Conservation (phyloP, 2,888 invertebrate species). For the Scaptomyza caliginosa region DNA sequence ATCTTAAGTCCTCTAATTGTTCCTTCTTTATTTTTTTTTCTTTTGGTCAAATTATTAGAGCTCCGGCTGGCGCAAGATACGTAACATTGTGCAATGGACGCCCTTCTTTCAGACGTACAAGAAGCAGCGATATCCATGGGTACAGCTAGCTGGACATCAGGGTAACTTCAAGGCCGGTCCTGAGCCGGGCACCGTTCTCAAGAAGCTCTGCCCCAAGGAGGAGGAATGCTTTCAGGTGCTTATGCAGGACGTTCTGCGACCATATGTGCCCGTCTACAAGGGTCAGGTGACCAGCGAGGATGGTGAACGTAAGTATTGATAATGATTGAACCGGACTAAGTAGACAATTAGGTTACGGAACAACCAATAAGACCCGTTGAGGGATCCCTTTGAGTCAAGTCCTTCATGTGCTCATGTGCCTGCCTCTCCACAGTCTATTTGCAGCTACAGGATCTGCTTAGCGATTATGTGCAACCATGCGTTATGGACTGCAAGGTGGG, state of each 20-base stretch:
- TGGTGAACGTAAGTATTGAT: conserved; percentile 87
- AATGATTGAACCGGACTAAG: neutral
- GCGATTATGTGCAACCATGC: conserved; percentile 95
- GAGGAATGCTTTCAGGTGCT: conserved; percentile 92
- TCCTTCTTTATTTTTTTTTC: neutral
- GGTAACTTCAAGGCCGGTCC: conserved; percentile 97
- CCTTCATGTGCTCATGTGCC: neutral
- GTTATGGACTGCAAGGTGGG: conserved; percentile 99
- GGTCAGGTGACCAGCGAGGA: conserved; percentile 93
- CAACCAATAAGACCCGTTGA: too few relatives aligned
- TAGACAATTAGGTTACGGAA: neutral
- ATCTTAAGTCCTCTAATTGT: neutral
- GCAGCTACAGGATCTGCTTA: conserved; percentile 95
- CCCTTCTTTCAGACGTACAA: conserved; percentile 99
- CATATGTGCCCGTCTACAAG: conserved; percentile 96
- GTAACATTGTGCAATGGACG: conserved; percentile 97
- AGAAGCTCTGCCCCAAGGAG: conserved; percentile 95
- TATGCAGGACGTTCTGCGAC: conserved; percentile 94
- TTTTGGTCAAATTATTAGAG: conserved; percentile 86
- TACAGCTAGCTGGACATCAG: conserved; percentile 97
- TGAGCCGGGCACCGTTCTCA: conserved; percentile 96
- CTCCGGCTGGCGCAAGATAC: conserved; percentile 96
- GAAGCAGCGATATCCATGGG: conserved; percentile 97
- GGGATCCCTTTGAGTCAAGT: too few relatives aligned
- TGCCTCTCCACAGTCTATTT: conserved; percentile 88